These are phyloP conservation scores for Tupaia chinensis DNA, from an alignment of 2,113 vertebrate species.

Conservation along the genomic window DNA sequence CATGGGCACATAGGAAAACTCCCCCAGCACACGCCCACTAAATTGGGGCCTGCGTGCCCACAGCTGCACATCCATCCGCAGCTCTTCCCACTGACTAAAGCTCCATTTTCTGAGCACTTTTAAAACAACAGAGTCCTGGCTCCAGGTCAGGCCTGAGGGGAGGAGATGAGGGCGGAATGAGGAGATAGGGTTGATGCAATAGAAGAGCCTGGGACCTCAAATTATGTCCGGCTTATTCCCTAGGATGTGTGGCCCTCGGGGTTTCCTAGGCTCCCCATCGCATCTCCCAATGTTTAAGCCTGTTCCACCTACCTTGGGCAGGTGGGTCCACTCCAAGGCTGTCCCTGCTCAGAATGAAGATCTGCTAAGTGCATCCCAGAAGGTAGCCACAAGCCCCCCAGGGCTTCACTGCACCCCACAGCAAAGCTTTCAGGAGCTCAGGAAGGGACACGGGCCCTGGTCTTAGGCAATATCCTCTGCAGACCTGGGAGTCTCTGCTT, in stretches of 20 bases:
- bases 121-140: conserved; percentile 63
- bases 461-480: not conserved
- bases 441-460: not conserved
- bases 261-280: not conserved
- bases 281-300: not conserved
- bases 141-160: conserved; percentile 36
- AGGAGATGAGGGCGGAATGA: conserved; percentile 76
- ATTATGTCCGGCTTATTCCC: not conserved
- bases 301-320: not conserved
- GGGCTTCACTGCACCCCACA: not conserved
- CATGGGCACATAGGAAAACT: not conserved
- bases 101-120: conserved; percentile 65
- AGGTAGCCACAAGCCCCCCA: not conserved
- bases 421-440: not conserved
- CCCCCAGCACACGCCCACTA: not conserved
- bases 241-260: not conserved
- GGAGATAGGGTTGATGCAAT: not conserved
- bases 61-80: conserved; percentile 60
- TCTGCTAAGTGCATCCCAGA: not conserved
- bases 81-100: conserved; percentile 46
- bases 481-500: conserved; percentile 46
- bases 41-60: conserved; percentile 39
- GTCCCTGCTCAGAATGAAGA: not conserved
- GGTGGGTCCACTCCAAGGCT: not conserved
- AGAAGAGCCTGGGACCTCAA: conserved; percentile 42